Evolutionary conservation across 2,888 invertebrate species (phyloP), one percentile per base, ranked within the genome.

Genomic region (Pelosia muscerda): DNA sequence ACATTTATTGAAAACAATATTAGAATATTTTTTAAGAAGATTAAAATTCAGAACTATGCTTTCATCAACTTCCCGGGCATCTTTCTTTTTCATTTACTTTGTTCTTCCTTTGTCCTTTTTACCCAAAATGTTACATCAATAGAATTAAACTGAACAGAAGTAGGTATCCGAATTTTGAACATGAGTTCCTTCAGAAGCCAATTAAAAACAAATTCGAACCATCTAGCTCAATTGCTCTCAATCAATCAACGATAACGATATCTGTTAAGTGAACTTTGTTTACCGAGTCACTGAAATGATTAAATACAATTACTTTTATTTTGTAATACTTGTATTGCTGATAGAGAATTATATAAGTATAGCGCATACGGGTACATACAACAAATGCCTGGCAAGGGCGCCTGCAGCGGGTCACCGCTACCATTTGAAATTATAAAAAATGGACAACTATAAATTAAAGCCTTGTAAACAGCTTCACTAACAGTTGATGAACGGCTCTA

Each of bases 391-490:
- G n/a, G n/a, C n/a, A n/a, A n/a, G n/a, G n/a, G n/a, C n/a, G n/a
- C n/a, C n/a, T n/a, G n/a, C n/a, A n/a, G n/a, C n/a, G n/a, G n/a
- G n/a, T n/a, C 31, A 8, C 10, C 31, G 10, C 10, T n/a, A 53
- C 6, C 8, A 22, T 23, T 23, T 54, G 2, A 23, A 54, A 54
- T n/a, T 9, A 22, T 53, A n/a, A 22, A 22, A 53, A 22, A 54
- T 2, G 15, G 23, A 56, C 22, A 8, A 57, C 11, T 25, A 9
- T 25, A 19, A 53, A 23, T 28, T 13, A 59, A 53, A 31, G 10
- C 15, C 23, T 42, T 3, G 34, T 8, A 49, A n/a, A 66, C 42
- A 67, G 57, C 65, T 19, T 34, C 57, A 56, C 69, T 72, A 15
- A 1, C 34, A n/a, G 57, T 68, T n/a, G 31, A 69, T 25, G 25